Percentiles rank a stretch among this genome's conserved stretches.
These are phyloP conservation scores for Dugesia japonica DNA, from an alignment of 2,888 invertebrate species.

Conservation along the genomic window DNA sequence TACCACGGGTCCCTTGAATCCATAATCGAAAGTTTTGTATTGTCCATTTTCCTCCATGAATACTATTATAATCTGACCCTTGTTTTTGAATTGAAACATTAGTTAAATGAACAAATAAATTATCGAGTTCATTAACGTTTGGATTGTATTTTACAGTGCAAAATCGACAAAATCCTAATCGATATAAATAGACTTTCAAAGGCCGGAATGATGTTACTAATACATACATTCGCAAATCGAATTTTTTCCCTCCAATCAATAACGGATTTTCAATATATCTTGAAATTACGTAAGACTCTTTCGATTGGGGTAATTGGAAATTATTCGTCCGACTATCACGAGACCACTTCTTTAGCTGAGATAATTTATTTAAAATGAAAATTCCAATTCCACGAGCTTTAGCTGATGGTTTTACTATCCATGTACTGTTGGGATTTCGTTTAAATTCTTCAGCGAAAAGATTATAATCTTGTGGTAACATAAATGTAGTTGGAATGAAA, in stretches of 20 bases:
- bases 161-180: slow-evolving; percentile 75
- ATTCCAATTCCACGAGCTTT: slow-evolving; percentile 64
- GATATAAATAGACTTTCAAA: slow-evolving; percentile 65
- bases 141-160: slow-evolving; percentile 72
- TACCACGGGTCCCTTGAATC: slow-evolving; percentile 73
- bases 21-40: slow-evolving; percentile 73
- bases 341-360: slow-evolving; percentile 62
- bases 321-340: slow-evolving; percentile 44
- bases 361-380: slow-evolving; percentile 79
- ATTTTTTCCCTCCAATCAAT: slow-evolving; percentile 83
- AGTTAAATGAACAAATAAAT: slow-evolving; percentile 70
- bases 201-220: slow-evolving; percentile 81
- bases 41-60: slow-evolving; percentile 84
- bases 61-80: slow-evolving; percentile 76
- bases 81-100: slow-evolving; percentile 96
- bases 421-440: slow-evolving; percentile 77
- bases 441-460: slow-evolving; percentile 89
- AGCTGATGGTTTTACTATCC: slow-evolving; percentile 94
- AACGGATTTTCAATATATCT: slow-evolving; percentile 84
- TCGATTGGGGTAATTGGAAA: slow-evolving; percentile 41
- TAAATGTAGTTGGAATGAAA: slow-evolving; percentile 79
- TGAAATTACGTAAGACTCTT: slow-evolving; percentile 68
- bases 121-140: slow-evolving; percentile 47
- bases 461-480: slow-evolving; percentile 83
- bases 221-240: slow-evolving; percentile 76